phyloP scores from a whole-genome alignment of 2,797 vertebrate species.

The Gymnoscopelus microlampas region DNA sequence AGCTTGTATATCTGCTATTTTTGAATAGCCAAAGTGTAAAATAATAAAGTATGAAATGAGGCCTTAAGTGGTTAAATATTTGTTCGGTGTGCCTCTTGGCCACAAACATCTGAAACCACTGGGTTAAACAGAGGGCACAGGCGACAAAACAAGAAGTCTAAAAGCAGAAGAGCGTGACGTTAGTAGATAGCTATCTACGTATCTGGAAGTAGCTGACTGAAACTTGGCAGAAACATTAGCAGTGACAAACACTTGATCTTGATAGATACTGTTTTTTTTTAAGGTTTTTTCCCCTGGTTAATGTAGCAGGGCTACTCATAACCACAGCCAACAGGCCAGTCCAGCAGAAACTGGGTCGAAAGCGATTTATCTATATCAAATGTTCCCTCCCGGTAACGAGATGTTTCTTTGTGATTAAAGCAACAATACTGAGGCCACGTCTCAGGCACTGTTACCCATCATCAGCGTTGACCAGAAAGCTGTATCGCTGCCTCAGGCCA shows the following conservation, averaged over 20 bases:
- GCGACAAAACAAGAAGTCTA: conserved; percentile 65
- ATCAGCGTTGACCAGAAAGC: background rate
- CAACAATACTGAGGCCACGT: background rate
- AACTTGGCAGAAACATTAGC: conserved; percentile 42
- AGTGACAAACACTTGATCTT: background rate
- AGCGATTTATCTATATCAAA: background rate
- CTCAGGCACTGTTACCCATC: background rate
- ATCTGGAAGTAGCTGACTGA: conserved; percentile 70
- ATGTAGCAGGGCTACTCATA: background rate
- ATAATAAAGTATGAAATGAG: too few species aligned
- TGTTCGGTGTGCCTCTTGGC: too few species aligned
- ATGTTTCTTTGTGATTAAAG: too few species aligned
- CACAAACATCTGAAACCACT: too few species aligned
- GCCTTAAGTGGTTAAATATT: too few species aligned
- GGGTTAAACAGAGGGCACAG: conserved; percentile 55
- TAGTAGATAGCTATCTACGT: conserved; percentile 22
- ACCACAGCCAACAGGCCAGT: background rate
- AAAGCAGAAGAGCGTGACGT: conserved; percentile 70
- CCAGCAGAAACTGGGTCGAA: background rate
- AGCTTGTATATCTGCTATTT: too few species aligned
- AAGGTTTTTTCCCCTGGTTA: background rate
- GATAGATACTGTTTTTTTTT: too few species aligned
- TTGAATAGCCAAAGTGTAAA: too few species aligned
- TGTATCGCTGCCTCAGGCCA: too few species aligned
- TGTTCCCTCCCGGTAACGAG: background rate